A percentile compares a stretch with the other conserved stretches of the same genome.
These are phyloP conservation scores for Cynaeus angustus DNA, from an alignment of 2,888 invertebrate species.

Conservation along the genomic window DNA sequence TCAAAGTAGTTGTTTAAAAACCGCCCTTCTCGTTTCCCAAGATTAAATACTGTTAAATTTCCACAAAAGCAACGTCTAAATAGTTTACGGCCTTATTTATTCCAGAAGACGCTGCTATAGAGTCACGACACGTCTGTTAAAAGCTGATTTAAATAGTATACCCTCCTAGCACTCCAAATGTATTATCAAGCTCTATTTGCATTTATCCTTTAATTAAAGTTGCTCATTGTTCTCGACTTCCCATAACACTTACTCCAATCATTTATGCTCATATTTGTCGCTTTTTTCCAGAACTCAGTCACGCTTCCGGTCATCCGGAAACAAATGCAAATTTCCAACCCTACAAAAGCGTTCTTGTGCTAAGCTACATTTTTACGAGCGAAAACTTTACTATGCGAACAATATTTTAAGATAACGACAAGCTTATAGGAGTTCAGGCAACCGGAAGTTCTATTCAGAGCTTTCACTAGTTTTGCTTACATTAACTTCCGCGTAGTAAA, in stretches of 20 bases:
- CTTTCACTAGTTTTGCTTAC: constrained; percentile 11
- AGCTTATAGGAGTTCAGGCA: neutral
- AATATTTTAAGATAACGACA: constrained; percentile 16
- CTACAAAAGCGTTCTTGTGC: constrained; percentile 16
- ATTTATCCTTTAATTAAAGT: constrained; percentile 23
- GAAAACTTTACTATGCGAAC: constrained; percentile 22
- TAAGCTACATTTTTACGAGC: constrained; percentile 25
- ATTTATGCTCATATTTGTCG: constrained; percentile 2
- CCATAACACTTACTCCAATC: neutral
- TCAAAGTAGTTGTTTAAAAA: too few species aligned
- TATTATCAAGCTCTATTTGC: neutral
- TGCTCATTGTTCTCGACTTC: neutral
- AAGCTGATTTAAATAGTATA: constrained; percentile 11
- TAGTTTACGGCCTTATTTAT: neutral
- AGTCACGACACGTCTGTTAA: constrained; percentile 12
- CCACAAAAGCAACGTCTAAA: neutral
- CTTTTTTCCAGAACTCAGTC: constrained; percentile 1
- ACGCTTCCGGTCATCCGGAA: constrained; percentile 14
- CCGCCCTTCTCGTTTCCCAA: too few species aligned
- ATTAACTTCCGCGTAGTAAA: too few species aligned
- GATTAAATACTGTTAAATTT: neutral
- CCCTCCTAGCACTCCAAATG: neutral
- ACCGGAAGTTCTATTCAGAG: neutral
- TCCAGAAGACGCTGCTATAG: neutral
- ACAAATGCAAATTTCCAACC: constrained; percentile 2